Evolutionary conservation across 1,140 invertebrate genomes (phyloP).

Genomic region (Pogonognathellus flavescens): DNA sequence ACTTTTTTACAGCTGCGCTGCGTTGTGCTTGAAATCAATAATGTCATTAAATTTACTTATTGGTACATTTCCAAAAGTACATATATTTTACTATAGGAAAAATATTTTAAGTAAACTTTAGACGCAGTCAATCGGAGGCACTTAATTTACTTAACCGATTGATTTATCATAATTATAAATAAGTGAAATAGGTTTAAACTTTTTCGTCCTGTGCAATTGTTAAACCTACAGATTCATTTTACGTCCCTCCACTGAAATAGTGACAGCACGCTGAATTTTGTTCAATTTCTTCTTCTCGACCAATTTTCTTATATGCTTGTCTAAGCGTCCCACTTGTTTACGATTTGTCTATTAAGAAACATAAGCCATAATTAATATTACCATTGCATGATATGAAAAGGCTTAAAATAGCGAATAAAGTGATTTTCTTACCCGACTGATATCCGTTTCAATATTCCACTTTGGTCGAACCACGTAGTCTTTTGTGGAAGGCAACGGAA

Average conservation of each 20-base stretch:
- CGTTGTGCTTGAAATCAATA: no score
- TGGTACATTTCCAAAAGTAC: no score
- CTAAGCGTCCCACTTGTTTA: constrained; percentile 84
- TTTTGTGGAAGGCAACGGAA: constrained; percentile 94
- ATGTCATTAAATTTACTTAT: no score
- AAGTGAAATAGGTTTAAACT: background rate
- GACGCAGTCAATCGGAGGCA: no score
- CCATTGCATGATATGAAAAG: constrained; percentile 39
- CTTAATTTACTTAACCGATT: no score
- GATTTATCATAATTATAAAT: background rate
- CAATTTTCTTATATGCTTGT: constrained; percentile 91
- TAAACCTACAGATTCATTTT: constrained; percentile 86
- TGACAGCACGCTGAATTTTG: constrained; percentile 84
- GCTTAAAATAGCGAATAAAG: constrained; percentile 42
- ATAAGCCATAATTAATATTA: constrained; percentile 55
- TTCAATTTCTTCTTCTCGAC: constrained; percentile 86
- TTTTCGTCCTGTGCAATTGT: no score
- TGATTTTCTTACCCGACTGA: constrained; percentile 78
- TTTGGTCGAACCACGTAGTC: constrained; percentile 96
- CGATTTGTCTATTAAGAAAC: constrained; percentile 77
- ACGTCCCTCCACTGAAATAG: constrained; percentile 94
- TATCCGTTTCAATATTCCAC: constrained; percentile 88
- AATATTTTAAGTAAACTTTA: no score
- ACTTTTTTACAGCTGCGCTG: no score
- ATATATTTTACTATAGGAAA: no score